Base-by-base conservation (phyloP, 2,113 vertebrate genomes). In the Polyodon spathula region DNA sequence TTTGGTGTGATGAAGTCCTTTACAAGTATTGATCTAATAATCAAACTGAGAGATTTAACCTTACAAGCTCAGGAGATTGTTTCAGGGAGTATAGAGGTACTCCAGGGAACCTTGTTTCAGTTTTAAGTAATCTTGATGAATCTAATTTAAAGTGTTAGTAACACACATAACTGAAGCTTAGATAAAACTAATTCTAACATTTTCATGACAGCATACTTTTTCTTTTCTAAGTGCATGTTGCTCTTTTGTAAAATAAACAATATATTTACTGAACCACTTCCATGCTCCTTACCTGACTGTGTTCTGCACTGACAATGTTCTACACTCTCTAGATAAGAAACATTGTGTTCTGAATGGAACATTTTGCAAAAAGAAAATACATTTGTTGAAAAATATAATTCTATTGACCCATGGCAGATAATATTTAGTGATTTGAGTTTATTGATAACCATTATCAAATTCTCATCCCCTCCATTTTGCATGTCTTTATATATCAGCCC, bases 341-440 rank as follows among this genome's bases (percentile, higher is more conserved):
- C 79, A 3, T 78, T 72, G 78, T 82, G 27, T 87, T 85, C 86
- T 85, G 83, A 87, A 87, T 88, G 86, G 85, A 84, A 87, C 86
- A 84, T 87, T 86, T 87, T 83, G 82, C 85, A 86, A 87, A 88
- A 83, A 86, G 87, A 88, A 81, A 81, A 82, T 83, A 83, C 83
- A 84, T 73, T 79, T 85, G 87, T 86, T 88, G 85, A 87, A 86
- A 82, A 83, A 83, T 84, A 87, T 85, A 87, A 83, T 88, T 86
- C 85, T 83, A 82, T 84, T 76, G 82, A 82, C 85, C 84, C 83
- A 81, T 88, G 85, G 86, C 83, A 83, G 86, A 86, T 84, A 78
- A 86, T 85, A 85, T 86, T 83, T 83, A 79, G 85, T 85, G 82
- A 88, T 86, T 83, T 77, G 76, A 83, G 84, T 86, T 88, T 88